A percentile compares a stretch with the other conserved stretches of the same genome.
Conservation (phyloP, 2,113 vertebrate species). For the Rissa tridactyla region DNA sequence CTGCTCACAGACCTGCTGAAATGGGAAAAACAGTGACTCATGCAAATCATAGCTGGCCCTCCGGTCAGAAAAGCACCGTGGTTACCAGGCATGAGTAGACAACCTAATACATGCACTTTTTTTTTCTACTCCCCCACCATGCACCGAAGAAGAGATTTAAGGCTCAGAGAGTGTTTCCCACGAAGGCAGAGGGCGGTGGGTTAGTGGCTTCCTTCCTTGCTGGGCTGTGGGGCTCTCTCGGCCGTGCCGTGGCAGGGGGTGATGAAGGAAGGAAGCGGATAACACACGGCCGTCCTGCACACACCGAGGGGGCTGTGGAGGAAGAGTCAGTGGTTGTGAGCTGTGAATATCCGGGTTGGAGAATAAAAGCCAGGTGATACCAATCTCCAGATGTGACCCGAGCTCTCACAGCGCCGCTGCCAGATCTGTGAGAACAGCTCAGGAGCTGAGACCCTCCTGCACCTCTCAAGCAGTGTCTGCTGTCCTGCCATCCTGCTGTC, state of each 20-base stretch:
- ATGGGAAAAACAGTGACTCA: not conserved
- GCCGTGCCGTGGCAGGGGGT: not conserved
- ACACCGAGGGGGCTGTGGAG: not conserved
- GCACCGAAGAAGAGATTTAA: not conserved
- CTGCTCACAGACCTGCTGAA: not conserved
- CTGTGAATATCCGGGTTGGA: not conserved
- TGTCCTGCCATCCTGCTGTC: fast-evolving
- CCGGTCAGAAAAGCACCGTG: not conserved
- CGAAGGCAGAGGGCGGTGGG: not conserved
- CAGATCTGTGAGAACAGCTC: fast-evolving
- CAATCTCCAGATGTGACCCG: not conserved
- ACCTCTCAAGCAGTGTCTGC: not conserved
- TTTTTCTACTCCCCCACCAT: not conserved
- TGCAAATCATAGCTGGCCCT: not conserved
- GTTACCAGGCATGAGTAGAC: not conserved
- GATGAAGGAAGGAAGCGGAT: constrained; percentile 41
- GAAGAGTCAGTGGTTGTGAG: not conserved
- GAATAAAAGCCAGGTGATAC: not conserved
- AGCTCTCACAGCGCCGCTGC: not conserved
- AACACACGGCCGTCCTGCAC: not conserved
- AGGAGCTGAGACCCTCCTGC: not conserved
- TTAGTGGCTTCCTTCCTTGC: constrained; percentile 58
- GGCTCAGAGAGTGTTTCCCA: not conserved
- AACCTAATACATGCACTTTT: not conserved
- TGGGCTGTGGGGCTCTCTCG: not conserved